These are phyloP conservation scores for Aphidius gifuensis DNA, from an alignment of 1,140 invertebrate genomes.

Conservation along the genomic window DNA sequence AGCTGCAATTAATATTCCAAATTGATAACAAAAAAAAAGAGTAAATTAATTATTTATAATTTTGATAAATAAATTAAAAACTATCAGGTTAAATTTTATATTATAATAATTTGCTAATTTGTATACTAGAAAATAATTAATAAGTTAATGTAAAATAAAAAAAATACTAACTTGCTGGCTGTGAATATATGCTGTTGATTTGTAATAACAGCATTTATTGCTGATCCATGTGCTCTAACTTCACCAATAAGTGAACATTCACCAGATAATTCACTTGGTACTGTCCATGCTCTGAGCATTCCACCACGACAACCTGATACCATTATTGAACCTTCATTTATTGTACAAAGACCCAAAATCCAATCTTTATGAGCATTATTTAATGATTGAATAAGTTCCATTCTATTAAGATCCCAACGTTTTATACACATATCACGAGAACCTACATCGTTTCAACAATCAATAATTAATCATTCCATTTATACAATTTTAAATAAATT, in stretches of 20 bases:
- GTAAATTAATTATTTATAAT: conserved; percentile 6
- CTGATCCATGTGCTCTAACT: conserved; percentile 69
- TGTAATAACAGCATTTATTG: conserved; percentile 74
- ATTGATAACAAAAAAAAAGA: conserved; percentile 34
- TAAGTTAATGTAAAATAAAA: background rate
- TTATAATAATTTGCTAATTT: conserved; percentile 2
- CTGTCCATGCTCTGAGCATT: conserved; percentile 60
- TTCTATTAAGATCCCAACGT: conserved; percentile 75
- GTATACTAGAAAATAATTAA: background rate
- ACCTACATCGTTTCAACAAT: conserved; percentile 29
- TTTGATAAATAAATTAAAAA: background rate
- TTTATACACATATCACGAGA: conserved; percentile 87
- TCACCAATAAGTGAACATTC: conserved; percentile 66
- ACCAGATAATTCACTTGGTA: conserved; percentile 44
- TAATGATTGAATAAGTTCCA: conserved; percentile 70
- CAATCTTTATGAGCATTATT: conserved; percentile 89
- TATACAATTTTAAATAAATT: background rate
- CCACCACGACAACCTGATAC: conserved; percentile 78
- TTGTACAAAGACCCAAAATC: conserved; percentile 75
- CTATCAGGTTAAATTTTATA: conserved; percentile 18
- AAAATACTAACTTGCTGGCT: conserved; percentile 65
- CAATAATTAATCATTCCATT: no score
- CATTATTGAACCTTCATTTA: conserved; percentile 62
- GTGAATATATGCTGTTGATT: conserved; percentile 76
- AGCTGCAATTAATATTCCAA: conserved; percentile 52